Evolutionary conservation across 1,140 invertebrate genomes (phyloP).

Genomic region (Onthophagus taurus): DNA sequence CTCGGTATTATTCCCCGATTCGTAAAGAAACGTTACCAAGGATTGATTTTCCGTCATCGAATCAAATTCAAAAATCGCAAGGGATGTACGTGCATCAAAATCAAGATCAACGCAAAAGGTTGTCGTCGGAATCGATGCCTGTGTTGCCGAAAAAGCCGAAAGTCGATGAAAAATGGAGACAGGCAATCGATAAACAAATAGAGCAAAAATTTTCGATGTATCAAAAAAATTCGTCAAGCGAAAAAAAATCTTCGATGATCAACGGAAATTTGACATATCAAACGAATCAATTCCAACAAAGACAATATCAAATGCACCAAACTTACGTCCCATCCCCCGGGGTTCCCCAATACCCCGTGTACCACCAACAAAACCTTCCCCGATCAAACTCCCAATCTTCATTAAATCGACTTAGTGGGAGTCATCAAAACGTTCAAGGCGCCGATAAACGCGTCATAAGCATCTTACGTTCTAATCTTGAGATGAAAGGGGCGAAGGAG

Average conservation of each 20-base stretch:
- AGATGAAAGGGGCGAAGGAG: slow-evolving; percentile 53
- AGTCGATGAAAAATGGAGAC: slow-evolving; percentile 41
- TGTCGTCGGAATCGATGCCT: slow-evolving; percentile 29
- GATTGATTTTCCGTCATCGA: slow-evolving; percentile 23
- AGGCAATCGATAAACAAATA: slow-evolving; percentile 45
- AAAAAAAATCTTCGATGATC: slow-evolving; percentile 12
- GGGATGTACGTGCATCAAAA: neutral
- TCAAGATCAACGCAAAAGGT: slow-evolving; percentile 32
- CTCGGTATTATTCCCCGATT: neutral
- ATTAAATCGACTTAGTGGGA: slow-evolving; percentile 14
- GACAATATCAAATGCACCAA: slow-evolving; percentile 16
- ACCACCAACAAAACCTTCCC: slow-evolving; percentile 18
- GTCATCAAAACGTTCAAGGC: slow-evolving; percentile 19
- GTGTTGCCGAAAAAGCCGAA: slow-evolving; percentile 41
- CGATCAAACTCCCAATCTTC: slow-evolving; percentile 24
- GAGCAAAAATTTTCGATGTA: slow-evolving; percentile 42
- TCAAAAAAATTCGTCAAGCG: neutral
- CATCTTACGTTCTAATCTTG: slow-evolving; percentile 56
- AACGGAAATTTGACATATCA: slow-evolving; percentile 20
- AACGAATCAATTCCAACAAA: slow-evolving; percentile 18
- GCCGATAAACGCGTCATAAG: slow-evolving; percentile 58
- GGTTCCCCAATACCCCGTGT: slow-evolving; percentile 26
- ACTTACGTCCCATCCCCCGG: slow-evolving; percentile 28
- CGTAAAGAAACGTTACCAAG: slow-evolving; percentile 20
- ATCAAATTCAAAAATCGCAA: slow-evolving; percentile 5